phyloP scores from a whole-genome alignment of 1,140 invertebrate species.

The Maconellicoccus hirsutus region DNA sequence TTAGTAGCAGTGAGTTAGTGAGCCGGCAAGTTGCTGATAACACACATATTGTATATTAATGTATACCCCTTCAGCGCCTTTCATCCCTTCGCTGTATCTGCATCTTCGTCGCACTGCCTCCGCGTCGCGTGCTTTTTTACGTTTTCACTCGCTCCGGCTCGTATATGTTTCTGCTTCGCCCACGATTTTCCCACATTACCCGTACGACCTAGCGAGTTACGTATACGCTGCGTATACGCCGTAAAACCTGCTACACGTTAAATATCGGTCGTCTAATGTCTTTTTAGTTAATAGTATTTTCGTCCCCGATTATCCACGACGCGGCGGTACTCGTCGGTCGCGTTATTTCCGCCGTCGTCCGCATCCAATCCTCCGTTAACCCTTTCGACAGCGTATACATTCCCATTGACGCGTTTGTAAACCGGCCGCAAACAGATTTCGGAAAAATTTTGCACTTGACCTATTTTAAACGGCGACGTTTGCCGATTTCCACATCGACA shows the following conservation, averaged over 20 bases:
- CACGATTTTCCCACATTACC: too few species aligned
- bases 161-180: too few species aligned
- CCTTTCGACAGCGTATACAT: not conserved
- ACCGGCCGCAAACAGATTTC: not conserved
- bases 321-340: too few species aligned
- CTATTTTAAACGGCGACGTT: too few species aligned
- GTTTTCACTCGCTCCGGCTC: too few species aligned
- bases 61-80: not conserved
- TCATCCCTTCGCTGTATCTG: not conserved
- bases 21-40: slow-evolving; percentile 21
- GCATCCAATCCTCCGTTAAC: not conserved
- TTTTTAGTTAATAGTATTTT: slow-evolving; percentile 10
- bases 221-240: not conserved
- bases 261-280: not conserved
- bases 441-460: not conserved
- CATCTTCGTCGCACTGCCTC: not conserved
- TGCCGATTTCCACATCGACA: too few species aligned
- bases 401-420: not conserved
- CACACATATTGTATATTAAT: slow-evolving; percentile 21
- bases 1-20: slow-evolving; percentile 18
- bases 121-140: too few species aligned
- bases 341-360: not conserved
- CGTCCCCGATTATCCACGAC: too few species aligned
- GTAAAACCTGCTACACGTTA: slow-evolving; percentile 8
- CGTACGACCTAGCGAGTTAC: too few species aligned